Conservation (phyloP, 2,113 vertebrate species). For the Aramus guarauna region DNA sequence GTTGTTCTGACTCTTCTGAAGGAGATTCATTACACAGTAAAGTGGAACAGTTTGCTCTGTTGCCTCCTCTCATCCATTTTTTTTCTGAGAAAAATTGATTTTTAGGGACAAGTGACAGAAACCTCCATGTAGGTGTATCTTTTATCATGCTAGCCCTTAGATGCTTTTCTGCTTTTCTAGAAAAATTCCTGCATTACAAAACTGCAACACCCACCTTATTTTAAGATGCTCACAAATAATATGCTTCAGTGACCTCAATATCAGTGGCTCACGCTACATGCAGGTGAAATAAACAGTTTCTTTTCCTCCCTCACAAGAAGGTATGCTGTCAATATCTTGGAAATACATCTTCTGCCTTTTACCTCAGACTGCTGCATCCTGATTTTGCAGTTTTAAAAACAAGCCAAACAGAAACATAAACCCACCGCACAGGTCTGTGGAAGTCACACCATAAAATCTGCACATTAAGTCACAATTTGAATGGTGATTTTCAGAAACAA, state of each 20-base stretch:
- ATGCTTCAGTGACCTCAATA: neutral
- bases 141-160: neutral
- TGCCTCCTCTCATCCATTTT: neutral
- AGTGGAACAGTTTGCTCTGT: neutral
- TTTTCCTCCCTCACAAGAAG: neutral
- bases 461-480: neutral
- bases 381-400: neutral
- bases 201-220: neutral
- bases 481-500: neutral
- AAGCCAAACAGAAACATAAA: neutral
- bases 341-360: neutral
- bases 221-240: neutral
- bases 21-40: neutral
- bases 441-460: neutral
- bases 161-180: neutral
- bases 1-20: neutral
- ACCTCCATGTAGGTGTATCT: neutral
- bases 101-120: neutral
- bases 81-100: neutral
- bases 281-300: neutral
- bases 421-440: neutral
- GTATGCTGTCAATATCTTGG: neutral
- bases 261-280: neutral
- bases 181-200: neutral
- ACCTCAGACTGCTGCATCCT: neutral